These are phyloP conservation scores for Psilanteris sp. DNA, from an alignment of 1,140 invertebrate species.

Conservation along the genomic window DNA sequence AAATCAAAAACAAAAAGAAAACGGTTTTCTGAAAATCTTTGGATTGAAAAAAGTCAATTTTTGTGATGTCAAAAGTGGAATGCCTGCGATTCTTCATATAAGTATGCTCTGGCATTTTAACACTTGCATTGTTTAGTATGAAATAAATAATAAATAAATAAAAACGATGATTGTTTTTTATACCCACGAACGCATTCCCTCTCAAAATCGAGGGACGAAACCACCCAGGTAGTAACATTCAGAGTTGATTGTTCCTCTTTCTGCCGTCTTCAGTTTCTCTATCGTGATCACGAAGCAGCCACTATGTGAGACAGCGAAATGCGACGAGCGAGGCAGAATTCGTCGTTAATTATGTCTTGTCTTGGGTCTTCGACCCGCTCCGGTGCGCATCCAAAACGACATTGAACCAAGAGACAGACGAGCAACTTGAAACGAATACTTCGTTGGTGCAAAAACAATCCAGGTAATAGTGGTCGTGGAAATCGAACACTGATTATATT, in stretches of 20 bases:
- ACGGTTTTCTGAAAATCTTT: too few relatives aligned
- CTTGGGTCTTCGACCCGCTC: constrained; percentile 37
- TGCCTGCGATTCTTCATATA: constrained; percentile 8
- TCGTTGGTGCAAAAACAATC: constrained; percentile 12
- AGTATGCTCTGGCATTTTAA: too few relatives aligned
- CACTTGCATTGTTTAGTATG: constrained; percentile 21
- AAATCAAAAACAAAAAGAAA: too few relatives aligned
- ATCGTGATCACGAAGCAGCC: constrained; percentile 42
- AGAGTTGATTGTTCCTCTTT: constrained; percentile 68
- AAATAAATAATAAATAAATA: too few relatives aligned
- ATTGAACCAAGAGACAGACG: constrained; percentile 32
- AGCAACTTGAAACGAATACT: constrained; percentile 33
- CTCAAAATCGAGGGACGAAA: constrained; percentile 51
- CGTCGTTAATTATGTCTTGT: constrained; percentile 69
- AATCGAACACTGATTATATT: too few relatives aligned
- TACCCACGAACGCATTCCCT: constrained; percentile 44
- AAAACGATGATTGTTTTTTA: too few relatives aligned
- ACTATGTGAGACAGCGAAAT: constrained; percentile 59
- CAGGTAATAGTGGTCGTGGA: too few relatives aligned
- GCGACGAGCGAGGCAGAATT: constrained; percentile 43
- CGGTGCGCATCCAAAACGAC: constrained; percentile 22
- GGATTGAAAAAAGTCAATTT: constrained; percentile 2
- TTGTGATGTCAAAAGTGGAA: background rate
- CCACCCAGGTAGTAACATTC: constrained; percentile 73
- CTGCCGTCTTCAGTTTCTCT: constrained; percentile 50